Conservation (phyloP, 1,140 invertebrate genomes). For the Aleiodes sp. region DNA sequence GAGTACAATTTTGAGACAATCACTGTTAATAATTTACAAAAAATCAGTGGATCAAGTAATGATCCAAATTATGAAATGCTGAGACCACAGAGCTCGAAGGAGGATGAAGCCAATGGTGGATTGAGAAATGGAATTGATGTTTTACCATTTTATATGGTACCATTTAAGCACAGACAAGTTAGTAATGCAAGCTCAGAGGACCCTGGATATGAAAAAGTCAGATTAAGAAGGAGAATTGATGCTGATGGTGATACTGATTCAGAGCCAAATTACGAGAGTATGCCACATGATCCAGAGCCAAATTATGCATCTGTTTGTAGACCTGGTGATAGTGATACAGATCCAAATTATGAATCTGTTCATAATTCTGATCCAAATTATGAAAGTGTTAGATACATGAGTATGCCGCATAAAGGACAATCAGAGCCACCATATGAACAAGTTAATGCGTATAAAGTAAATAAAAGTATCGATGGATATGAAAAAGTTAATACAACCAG, state of each 20-base stretch:
- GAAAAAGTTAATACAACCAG: conserved; percentile 49
- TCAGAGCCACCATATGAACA: conserved; percentile 65
- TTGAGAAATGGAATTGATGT: conserved; percentile 56
- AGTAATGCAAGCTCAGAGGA: conserved; percentile 61
- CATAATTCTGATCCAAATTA: conserved; percentile 66
- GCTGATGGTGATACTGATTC: conserved; percentile 59
- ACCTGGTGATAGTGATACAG: conserved; percentile 74
- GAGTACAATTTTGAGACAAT: conserved; percentile 61
- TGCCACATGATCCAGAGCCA: conserved; percentile 68
- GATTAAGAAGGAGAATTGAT: conserved; percentile 47
- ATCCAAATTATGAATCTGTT: conserved; percentile 78
- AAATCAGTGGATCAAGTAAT: conserved; percentile 51
- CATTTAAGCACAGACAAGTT: conserved; percentile 58
- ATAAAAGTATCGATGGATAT: conserved; percentile 43
- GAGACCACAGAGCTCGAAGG: conserved; percentile 62
- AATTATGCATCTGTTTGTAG: conserved; percentile 69
- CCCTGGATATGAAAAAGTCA: conserved; percentile 60
- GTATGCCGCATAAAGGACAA: conserved; percentile 41
- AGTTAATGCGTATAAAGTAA: conserved; percentile 50
- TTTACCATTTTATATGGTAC: conserved; percentile 48
- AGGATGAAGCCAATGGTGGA: conserved; percentile 45
- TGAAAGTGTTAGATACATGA: conserved; percentile 65
- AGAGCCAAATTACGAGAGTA: conserved; percentile 76
- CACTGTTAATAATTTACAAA: background rate
- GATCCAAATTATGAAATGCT: conserved; percentile 79